Evolutionary conservation across 2,888 invertebrate genomes (phyloP).

Genomic region (Eilema depressum): DNA sequence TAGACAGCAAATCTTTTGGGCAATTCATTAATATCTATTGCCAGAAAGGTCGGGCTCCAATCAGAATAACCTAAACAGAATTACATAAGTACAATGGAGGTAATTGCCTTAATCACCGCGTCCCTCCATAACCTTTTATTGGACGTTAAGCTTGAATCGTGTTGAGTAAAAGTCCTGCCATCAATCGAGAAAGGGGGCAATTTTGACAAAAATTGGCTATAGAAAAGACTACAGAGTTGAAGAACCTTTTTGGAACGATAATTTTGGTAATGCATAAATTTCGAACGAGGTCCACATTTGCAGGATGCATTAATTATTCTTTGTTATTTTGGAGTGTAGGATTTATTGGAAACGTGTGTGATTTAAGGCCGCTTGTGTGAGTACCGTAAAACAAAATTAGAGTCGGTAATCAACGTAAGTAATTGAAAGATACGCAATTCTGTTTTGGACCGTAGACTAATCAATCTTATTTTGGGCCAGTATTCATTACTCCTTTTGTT

Average conservation of each 20-base stretch:
- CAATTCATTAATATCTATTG: constrained; percentile 50
- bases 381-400: constrained; percentile 26
- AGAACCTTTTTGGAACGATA: constrained; percentile 33
- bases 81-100: constrained; percentile 61
- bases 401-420: constrained; percentile 6
- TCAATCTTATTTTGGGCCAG: neutral
- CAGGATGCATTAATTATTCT: constrained; percentile 34
- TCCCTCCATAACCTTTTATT: constrained; percentile 70
- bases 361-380: constrained; percentile 14
- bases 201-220: constrained; percentile 43
- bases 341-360: constrained; percentile 24
- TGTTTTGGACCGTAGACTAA: neutral
- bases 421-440: constrained; percentile 12
- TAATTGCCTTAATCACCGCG: constrained; percentile 71
- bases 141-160: constrained; percentile 63
- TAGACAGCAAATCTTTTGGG: constrained; percentile 38
- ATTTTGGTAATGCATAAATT: constrained; percentile 41
- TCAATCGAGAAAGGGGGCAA: constrained; percentile 31
- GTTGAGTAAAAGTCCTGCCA: constrained; percentile 61
- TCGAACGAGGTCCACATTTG: constrained; percentile 15
- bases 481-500: neutral
- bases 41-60: constrained; percentile 49
- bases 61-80: constrained; percentile 64
- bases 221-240: constrained; percentile 33
- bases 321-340: constrained; percentile 22